A percentile compares a stretch with the other conserved stretches of the same genome.
Evolutionary conservation across 2,113 vertebrate genomes (phyloP).

Genomic region (Phalacrocorax pelagicus): DNA sequence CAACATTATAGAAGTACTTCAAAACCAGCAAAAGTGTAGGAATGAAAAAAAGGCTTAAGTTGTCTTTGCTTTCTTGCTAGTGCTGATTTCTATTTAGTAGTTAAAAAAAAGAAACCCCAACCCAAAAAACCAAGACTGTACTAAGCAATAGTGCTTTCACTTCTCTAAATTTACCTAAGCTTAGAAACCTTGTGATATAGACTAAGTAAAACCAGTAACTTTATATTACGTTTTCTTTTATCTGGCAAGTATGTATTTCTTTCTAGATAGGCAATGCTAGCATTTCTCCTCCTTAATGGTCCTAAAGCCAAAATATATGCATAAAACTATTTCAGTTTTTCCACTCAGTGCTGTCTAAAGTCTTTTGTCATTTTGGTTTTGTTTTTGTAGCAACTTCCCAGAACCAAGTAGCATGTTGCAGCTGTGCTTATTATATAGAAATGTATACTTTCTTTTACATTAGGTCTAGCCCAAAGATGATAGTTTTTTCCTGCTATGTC

Average conservation of each 20-base stretch:
- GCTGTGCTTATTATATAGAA: neutral
- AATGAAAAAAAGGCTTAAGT: neutral
- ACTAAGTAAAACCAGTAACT: neutral
- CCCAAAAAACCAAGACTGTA: too few species aligned
- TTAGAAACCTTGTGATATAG: neutral
- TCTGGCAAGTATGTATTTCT: neutral
- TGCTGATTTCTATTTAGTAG: neutral
- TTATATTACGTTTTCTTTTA: neutral
- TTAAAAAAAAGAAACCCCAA: too few species aligned
- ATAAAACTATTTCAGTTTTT: neutral
- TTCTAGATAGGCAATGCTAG: neutral
- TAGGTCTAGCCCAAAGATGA: neutral
- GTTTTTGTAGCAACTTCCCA: neutral
- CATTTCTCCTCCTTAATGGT: neutral
- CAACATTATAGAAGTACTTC: neutral
- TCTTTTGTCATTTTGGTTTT: neutral
- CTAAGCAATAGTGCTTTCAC: neutral
- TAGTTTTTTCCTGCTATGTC: neutral
- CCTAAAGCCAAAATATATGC: neutral
- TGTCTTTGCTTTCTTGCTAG: neutral
- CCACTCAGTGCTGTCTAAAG: neutral
- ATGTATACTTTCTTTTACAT: neutral
- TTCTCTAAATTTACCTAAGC: neutral
- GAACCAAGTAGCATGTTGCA: neutral
- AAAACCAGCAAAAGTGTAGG: neutral